Percentiles rank a stretch among this genome's conserved stretches.
phyloP scores from a whole-genome alignment of 2,113 vertebrate genomes.

The Sinocyclocheilus anshuiensis region DNA sequence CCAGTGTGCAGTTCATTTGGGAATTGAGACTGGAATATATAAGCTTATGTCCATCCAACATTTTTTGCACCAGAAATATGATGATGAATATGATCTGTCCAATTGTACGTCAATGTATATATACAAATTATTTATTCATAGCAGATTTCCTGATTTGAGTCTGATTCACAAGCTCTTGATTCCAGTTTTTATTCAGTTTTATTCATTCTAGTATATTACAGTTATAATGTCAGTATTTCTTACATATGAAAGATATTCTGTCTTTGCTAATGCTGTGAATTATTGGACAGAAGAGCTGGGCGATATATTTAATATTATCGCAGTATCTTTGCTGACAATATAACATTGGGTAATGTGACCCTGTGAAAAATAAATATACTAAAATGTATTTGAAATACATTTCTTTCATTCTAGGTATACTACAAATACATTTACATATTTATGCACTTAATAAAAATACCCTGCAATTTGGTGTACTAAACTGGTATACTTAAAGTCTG shows the following conservation, averaged over 20 bases:
- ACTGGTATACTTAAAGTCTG: too few species aligned
- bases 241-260: background rate
- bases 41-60: background rate
- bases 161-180: background rate
- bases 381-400: too few species aligned
- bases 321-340: background rate
- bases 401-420: too few species aligned
- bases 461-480: too few species aligned
- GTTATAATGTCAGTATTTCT: background rate
- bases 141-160: background rate
- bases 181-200: background rate
- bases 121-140: background rate
- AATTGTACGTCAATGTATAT: background rate
- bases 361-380: too few species aligned
- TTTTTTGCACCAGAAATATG: background rate
- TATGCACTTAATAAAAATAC: too few species aligned
- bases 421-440: too few species aligned
- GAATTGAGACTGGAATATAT: background rate
- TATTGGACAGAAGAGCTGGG: background rate
- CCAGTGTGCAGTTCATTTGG: background rate
- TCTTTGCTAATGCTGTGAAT: background rate
- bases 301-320: background rate
- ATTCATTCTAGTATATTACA: background rate
- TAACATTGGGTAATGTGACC: background rate
- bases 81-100: background rate